Evolutionary conservation across 2,797 vertebrate species (phyloP), one percentile per base, ranked within the genome.

Genomic region (Sebastes oblongus): DNA sequence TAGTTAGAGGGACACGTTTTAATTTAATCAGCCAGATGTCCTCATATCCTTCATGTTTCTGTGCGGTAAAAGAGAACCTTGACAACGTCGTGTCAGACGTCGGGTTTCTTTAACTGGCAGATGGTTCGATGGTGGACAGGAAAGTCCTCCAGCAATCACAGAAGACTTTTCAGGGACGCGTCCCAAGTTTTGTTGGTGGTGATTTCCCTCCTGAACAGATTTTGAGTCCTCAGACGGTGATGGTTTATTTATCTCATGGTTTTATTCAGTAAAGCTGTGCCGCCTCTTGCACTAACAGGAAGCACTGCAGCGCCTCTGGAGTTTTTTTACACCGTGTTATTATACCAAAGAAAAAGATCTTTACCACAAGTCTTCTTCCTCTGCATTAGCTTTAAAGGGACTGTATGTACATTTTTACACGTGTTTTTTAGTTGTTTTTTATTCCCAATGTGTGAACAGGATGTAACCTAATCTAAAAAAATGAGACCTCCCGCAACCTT

Each of bases 21-120:
- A 75, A 91, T 92, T 86, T 87, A 81, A 90, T 92, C 79, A 86
- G 68, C 87, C 91, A 89, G 88, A 91, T 91, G 90, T 86, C 82
- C 75, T 83, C 61, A 30, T 67, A 73, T 79, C 82, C 77, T 82
- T 77, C 60, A 3, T 73, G 83, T 82, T 77, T 86, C 80, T 76
- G 79, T 85, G 73, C 14, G 60, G 62, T 87, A 58, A 83, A 52
- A 55, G 64, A 83, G 71, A 88, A 88, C 77, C 81, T 74, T 81
- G 82, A 89, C 83, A 68, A 39, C 72, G 64, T 86, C 84, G 9
- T 73, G 75, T 80, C 82, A 66, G 70, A 66, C 10, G 25, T 60
- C 73, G 34, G 39, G 80, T 58, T 62, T 76, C 78, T 75, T 46
- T 13, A 3, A 3, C 25, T 3, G 55, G 50, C 82, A 85, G 86